Evolutionary conservation across 1,140 invertebrate species (phyloP).

Genomic region (Hypothenemus hampei): DNA sequence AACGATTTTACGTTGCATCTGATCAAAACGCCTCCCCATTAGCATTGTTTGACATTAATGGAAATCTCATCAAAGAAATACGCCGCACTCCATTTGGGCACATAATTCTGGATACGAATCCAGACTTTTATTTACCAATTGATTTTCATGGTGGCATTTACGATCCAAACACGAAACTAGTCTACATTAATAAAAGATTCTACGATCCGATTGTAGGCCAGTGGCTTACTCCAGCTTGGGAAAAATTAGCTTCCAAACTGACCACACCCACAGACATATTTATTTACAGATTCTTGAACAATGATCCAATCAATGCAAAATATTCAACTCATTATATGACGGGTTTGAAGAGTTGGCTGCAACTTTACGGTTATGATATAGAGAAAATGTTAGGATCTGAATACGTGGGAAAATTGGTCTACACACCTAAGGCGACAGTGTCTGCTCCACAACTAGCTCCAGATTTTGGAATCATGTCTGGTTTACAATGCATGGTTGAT

Average conservation of each 20-base stretch:
- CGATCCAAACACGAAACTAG: slow-evolving; percentile 76
- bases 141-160: slow-evolving; percentile 90
- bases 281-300: slow-evolving; percentile 85
- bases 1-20: slow-evolving; percentile 84
- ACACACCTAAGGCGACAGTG: slow-evolving; percentile 67
- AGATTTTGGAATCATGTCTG: slow-evolving; percentile 83
- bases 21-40: slow-evolving; percentile 91
- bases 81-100: slow-evolving; percentile 84
- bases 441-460: slow-evolving; percentile 73
- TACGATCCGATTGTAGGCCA: slow-evolving; percentile 92
- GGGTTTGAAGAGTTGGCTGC: slow-evolving; percentile 77
- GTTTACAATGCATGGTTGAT: slow-evolving; percentile 80
- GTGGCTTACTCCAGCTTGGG: slow-evolving; percentile 92
- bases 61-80: slow-evolving; percentile 87
- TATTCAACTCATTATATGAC: slow-evolving; percentile 76
- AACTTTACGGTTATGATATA: slow-evolving; percentile 83
- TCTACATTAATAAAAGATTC: slow-evolving; percentile 77
- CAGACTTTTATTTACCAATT: slow-evolving; percentile 83
- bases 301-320: slow-evolving; percentile 83
- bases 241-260: slow-evolving; percentile 72
- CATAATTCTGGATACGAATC: slow-evolving; percentile 83
- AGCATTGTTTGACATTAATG: slow-evolving; percentile 84
- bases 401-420: slow-evolving; percentile 71
- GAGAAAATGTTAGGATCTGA: slow-evolving; percentile 77
- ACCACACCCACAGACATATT: slow-evolving; percentile 84